Evolutionary conservation across 2,797 vertebrate genomes (phyloP).

Genomic region (Malacoctenus gilli): DNA sequence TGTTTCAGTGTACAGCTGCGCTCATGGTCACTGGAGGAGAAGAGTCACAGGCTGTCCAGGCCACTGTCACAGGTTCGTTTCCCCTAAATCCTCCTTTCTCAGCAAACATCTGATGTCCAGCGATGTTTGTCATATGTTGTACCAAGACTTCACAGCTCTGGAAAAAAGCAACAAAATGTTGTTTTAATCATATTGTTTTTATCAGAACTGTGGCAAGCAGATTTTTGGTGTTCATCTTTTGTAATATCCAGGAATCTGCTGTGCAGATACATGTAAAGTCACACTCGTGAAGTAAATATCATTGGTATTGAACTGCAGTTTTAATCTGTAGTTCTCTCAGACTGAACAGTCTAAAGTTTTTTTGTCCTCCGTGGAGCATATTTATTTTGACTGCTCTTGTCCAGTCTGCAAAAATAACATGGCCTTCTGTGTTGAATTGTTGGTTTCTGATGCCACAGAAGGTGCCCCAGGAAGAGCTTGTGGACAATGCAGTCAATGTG

Average conservation of each 20-base stretch:
- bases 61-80: constrained; percentile 82
- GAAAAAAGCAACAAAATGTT: too few species aligned
- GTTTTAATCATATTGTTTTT: too few species aligned
- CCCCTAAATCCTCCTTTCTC: background rate
- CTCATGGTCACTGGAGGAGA: constrained; percentile 83
- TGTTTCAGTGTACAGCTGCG: constrained; percentile 74
- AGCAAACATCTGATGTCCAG: too few species aligned
- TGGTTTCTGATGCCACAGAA: constrained; percentile 31
- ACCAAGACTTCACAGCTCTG: too few species aligned
- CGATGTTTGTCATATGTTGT: too few species aligned
- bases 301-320: constrained; percentile 10
- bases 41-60: constrained; percentile 74
- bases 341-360: constrained; percentile 14
- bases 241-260: background rate
- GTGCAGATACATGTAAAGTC: background rate
- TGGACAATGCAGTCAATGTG: constrained; percentile 3
- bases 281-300: constrained; percentile 9
- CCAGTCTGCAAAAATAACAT: constrained; percentile 28
- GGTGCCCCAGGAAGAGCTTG: constrained; percentile 41
- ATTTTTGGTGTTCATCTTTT: too few species aligned
- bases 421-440: constrained; percentile 41
- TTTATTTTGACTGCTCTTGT: constrained; percentile 45
- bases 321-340: constrained; percentile 10
- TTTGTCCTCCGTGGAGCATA: constrained; percentile 17
- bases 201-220: too few species aligned